Evolutionary conservation across 2,888 invertebrate species (phyloP), one percentile per base, ranked within the genome.

Genomic region (Lapara coniferarum): DNA sequence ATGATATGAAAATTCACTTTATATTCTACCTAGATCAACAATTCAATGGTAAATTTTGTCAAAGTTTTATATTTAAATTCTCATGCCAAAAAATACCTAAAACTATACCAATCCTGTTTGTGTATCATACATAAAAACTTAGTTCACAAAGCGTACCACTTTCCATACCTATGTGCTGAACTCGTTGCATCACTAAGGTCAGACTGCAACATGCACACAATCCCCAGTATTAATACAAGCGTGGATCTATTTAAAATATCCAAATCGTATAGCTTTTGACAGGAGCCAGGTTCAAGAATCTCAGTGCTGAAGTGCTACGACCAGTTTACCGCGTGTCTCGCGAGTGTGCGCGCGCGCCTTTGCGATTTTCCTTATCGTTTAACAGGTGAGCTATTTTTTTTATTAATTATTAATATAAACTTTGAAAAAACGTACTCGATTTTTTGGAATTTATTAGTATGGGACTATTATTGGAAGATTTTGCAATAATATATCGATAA

Each of bases 241-340:
- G 52, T 52, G 5, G 66, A 37, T 37, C 13, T 59, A 66, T 66
- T 53, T 66, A 66, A 53, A 66, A 37, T 25, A 52, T 52, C 30
- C 52, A 30, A 52, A 30, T 66, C 25, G 66, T 14, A 19, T 53
- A 56, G 16, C 37, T 13, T 46, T 52, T 55, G 55, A 25, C 53
- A 69, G 69, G 66, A 56, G 37, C 51, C 30, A 66, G 73, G 71
- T 74, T 73, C 71, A 75, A 73, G 72, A 75, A 72, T 71, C 71
- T 71, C 69, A 70, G 74, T 73, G 73, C 76, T 70, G 73, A 75
- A 73, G 73, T 71, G 70, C 53, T 57, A 55, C 66, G 73, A 67
- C 30, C 78, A 80, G 80, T 79, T 73, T 74, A 71, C 73, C 70
- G 66, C 73, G 77, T 73, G 76, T 71, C 72, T 72, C 69, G 67